Conservation (phyloP, 2,113 vertebrate genomes). For the Poeciliopsis turrubarensis region DNA sequence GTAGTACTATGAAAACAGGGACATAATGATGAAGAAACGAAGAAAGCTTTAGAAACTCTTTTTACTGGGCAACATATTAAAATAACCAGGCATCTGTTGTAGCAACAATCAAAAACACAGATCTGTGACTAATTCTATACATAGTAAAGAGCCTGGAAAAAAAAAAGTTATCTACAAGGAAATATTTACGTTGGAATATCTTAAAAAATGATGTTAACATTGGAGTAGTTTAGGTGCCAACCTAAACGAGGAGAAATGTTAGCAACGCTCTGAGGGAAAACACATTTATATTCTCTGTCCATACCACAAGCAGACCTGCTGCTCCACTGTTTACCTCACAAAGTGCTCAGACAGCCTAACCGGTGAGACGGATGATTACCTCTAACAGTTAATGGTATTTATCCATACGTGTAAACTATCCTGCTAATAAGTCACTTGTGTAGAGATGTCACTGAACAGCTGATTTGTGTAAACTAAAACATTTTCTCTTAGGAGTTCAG, state of each 20-base stretch:
- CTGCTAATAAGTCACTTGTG: slow-evolving; percentile 33
- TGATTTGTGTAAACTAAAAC: background rate
- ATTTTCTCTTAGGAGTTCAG: slow-evolving; percentile 8
- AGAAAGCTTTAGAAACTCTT: background rate
- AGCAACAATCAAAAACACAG: background rate
- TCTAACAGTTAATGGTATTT: slow-evolving; percentile 18
- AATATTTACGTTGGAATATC: background rate
- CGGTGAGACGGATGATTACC: slow-evolving; percentile 41
- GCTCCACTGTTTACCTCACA: slow-evolving; percentile 40
- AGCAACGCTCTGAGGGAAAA: background rate
- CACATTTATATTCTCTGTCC: background rate
- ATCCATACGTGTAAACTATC: slow-evolving; percentile 31
- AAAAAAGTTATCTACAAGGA: background rate
- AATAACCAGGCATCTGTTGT: background rate
- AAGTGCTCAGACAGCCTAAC: slow-evolving; percentile 16
- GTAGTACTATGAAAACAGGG: background rate
- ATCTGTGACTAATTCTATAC: background rate
- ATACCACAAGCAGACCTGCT: background rate
- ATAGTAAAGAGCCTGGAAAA: background rate
- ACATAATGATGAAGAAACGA: background rate
- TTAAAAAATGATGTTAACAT: background rate
- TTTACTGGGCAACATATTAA: background rate
- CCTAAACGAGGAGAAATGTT: background rate
- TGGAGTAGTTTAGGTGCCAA: background rate
- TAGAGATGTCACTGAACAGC: slow-evolving; percentile 24